phyloP scores from a whole-genome alignment of 2,888 invertebrate species.

The Noctua pronuba region DNA sequence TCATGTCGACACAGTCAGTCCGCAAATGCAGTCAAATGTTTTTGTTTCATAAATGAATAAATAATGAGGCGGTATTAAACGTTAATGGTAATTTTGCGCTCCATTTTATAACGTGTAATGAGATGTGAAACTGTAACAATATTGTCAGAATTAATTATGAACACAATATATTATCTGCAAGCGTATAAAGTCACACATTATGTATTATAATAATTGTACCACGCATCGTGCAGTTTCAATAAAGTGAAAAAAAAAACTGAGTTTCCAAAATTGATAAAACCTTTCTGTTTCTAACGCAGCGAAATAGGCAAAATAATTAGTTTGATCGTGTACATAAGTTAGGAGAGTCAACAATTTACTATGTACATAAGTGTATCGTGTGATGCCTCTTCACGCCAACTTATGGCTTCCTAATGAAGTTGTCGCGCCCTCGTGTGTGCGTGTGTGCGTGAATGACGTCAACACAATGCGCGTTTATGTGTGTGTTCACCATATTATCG shows the following conservation, averaged over 20 bases:
- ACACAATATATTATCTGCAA: conserved; percentile 49
- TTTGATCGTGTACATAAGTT: conserved; percentile 53
- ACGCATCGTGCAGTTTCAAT: not conserved
- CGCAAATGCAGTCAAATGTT: conserved; percentile 69
- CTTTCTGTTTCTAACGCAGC: not conserved
- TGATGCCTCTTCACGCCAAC: conserved; percentile 78
- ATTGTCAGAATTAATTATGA: conserved; percentile 58
- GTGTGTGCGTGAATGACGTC: conserved; percentile 63
- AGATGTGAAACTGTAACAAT: conserved; percentile 62
- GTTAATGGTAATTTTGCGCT: conserved; percentile 55
- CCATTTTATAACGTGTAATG: conserved; percentile 60
- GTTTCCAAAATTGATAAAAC: conserved; percentile 7
- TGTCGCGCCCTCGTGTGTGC: conserved; percentile 71
- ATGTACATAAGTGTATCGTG: conserved; percentile 71
- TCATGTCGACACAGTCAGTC: conserved; percentile 68
- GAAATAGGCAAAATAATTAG: conserved; percentile 44
- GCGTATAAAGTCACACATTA: conserved; percentile 25
- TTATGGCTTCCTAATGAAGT: conserved; percentile 88
- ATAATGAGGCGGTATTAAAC: conserved; percentile 63
- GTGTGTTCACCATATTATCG: conserved; percentile 53
- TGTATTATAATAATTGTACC: conserved; percentile 25
- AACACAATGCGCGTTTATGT: conserved; percentile 41
- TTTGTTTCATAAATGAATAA: conserved; percentile 66
- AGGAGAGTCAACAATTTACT: conserved; percentile 73
- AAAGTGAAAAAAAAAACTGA: not conserved